Conservation (phyloP, 2,888 invertebrate genomes). For the Spodoptera littoralis region DNA sequence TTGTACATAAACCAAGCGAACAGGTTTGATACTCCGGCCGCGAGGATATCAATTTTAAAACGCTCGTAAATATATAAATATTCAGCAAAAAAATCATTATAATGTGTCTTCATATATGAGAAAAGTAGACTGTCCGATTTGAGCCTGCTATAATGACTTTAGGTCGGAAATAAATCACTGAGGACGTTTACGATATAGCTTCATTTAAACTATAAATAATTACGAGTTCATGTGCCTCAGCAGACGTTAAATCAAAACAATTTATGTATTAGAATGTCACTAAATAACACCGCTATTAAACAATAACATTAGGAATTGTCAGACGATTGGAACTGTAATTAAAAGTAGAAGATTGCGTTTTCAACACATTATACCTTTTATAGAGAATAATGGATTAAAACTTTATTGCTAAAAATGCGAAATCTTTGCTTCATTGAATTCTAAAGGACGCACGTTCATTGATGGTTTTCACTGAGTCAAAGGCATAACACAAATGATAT, state of each 20-base stretch:
- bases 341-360: constrained; percentile 12
- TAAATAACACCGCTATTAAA: constrained; percentile 65
- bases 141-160: constrained; percentile 63
- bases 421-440: constrained; percentile 22
- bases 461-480: constrained; percentile 34
- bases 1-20: constrained; percentile 52
- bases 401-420: too few relatives aligned
- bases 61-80: constrained; percentile 54
- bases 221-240: constrained; percentile 66
- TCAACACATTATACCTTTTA: constrained; percentile 4
- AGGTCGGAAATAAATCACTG: constrained; percentile 73
- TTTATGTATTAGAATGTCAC: constrained; percentile 72
- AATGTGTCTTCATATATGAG: constrained; percentile 27
- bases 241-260: constrained; percentile 75
- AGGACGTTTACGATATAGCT: constrained; percentile 76
- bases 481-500: constrained; percentile 32
- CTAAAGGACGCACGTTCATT: constrained; percentile 31
- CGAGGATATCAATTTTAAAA: constrained; percentile 55
- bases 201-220: constrained; percentile 83
- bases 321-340: constrained; percentile 49
- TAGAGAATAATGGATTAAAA: constrained; percentile 1
- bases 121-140: constrained; percentile 49
- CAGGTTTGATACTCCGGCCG: constrained; percentile 46
- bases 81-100: constrained; percentile 50
- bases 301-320: constrained; percentile 60